Percentiles rank a stretch among this genome's conserved stretches.
phyloP scores from a whole-genome alignment of 2,797 vertebrate genomes.

The Anniella stebbinsi region DNA sequence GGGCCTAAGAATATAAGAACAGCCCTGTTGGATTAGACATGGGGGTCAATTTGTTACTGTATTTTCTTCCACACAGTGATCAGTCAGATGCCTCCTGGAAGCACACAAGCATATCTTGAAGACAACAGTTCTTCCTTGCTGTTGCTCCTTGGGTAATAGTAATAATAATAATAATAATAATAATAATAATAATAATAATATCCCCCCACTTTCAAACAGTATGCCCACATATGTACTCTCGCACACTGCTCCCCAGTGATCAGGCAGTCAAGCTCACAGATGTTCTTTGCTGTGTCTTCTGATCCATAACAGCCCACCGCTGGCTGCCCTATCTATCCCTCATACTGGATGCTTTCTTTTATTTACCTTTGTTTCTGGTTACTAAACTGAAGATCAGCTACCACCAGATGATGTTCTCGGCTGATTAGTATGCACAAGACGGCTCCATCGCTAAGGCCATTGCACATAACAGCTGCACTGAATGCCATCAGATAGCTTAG shows the following conservation, averaged over 20 bases:
- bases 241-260: background rate
- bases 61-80: too few species aligned
- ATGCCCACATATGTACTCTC: background rate
- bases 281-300: background rate
- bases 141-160: too few species aligned
- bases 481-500: conserved; percentile 15
- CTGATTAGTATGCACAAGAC: conserved; percentile 10
- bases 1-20: too few species aligned
- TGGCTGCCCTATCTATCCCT: background rate
- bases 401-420: background rate
- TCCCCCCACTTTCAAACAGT: background rate
- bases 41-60: too few species aligned
- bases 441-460: background rate
- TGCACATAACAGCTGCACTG: background rate
- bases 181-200: too few species aligned
- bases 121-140: too few species aligned
- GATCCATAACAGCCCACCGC: background rate
- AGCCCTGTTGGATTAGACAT: background rate
- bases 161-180: too few species aligned
- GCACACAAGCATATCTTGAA: too few species aligned
- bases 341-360: background rate
- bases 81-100: too few species aligned
- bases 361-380: background rate
- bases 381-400: background rate
- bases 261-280: background rate